Percentiles rank a stretch among this genome's conserved stretches.
phyloP scores from a whole-genome alignment of 2,113 vertebrate species.

The Plestiodon gilberti region DNA sequence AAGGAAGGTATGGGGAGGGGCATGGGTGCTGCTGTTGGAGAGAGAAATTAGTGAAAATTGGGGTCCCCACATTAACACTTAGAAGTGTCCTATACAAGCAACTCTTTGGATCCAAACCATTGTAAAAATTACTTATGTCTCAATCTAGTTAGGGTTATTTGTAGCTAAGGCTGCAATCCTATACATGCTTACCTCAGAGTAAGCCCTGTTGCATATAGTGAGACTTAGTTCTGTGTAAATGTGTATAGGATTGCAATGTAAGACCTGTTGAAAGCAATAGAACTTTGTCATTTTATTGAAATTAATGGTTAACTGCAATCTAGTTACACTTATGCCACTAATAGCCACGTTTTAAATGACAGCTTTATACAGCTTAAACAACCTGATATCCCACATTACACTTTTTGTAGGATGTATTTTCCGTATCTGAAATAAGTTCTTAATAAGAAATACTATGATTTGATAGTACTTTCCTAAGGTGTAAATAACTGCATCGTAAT shows the following conservation, averaged over 20 bases:
- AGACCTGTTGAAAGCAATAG: not conserved
- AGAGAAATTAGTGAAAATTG: not conserved
- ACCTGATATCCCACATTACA: not conserved
- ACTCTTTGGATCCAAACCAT: not conserved
- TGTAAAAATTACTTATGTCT: not conserved
- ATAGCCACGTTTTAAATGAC: slow-evolving; percentile 41
- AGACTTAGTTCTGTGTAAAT: too few relatives aligned
- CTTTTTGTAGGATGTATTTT: slow-evolving; percentile 11
- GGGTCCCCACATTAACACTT: not conserved
- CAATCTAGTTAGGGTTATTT: not conserved
- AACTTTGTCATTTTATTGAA: slow-evolving; percentile 7
- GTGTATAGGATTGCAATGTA: not conserved
- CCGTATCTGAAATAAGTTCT: slow-evolving; percentile 41
- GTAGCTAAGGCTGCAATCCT: not conserved
- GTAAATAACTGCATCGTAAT: slow-evolving; percentile 60
- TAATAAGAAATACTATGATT: slow-evolving; percentile 59
- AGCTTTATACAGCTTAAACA: slow-evolving; percentile 45
- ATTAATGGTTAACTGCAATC: slow-evolving; percentile 23
- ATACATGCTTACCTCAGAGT: too few relatives aligned
- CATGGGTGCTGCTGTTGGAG: not conserved
- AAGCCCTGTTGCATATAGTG: too few relatives aligned
- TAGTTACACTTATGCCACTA: slow-evolving; percentile 26
- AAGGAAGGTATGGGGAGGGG: not conserved
- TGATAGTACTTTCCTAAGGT: slow-evolving; percentile 59
- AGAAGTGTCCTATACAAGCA: not conserved